Percentiles rank a stretch among this genome's conserved stretches.
Evolutionary conservation across 2,113 vertebrate genomes (phyloP).

Genomic region (Melospiza melodia): DNA sequence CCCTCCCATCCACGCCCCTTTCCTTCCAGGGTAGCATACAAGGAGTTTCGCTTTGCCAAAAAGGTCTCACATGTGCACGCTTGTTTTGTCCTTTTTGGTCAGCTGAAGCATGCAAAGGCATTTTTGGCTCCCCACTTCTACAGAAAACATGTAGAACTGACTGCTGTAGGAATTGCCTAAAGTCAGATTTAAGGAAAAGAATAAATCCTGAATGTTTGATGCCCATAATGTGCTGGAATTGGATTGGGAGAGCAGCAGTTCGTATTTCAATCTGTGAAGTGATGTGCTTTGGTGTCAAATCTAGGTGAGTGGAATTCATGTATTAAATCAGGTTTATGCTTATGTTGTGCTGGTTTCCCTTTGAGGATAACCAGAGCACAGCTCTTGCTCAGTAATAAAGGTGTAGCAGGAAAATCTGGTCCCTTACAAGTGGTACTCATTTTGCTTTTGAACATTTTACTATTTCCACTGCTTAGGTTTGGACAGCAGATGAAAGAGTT

Average conservation of each 20-base stretch:
- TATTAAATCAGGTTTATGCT: background rate
- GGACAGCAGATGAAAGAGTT: background rate
- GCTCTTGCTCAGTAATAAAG: background rate
- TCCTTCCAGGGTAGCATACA: background rate
- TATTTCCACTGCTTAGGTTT: background rate
- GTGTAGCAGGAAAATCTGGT: background rate
- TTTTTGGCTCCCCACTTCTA: background rate
- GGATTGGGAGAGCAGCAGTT: background rate
- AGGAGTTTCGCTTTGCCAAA: background rate
- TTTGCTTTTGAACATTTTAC: background rate
- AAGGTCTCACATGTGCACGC: rapidly evolving
- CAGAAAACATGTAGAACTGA: background rate
- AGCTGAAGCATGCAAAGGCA: background rate
- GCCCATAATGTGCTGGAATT: background rate
- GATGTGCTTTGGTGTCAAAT: background rate
- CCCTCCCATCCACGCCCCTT: background rate
- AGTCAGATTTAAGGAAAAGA: background rate
- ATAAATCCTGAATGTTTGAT: background rate
- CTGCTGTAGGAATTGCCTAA: background rate
- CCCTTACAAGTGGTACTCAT: background rate
- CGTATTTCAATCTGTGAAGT: background rate
- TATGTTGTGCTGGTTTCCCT: background rate
- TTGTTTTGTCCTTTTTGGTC: background rate
- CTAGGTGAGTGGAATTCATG: background rate
- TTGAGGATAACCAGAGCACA: background rate